Evolutionary conservation across 2,113 vertebrate species (phyloP).

Genomic region (Girardinichthys multiradiatus): DNA sequence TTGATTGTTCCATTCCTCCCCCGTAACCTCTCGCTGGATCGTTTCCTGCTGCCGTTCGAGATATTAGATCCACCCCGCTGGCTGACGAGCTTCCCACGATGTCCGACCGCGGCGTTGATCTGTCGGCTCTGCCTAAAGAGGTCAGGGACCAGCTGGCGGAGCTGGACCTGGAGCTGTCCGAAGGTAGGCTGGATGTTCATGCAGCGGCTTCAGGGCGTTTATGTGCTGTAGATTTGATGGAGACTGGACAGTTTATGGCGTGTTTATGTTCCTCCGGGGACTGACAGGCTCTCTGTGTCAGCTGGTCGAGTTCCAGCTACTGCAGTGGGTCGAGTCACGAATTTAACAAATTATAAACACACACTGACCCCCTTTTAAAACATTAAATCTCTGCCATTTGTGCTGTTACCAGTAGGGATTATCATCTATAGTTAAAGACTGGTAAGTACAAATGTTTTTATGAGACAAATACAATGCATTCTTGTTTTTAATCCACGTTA

Average conservation of each 20-base stretch:
- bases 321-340: conserved; percentile 56
- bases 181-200: conserved; percentile 79
- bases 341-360: conserved; percentile 40
- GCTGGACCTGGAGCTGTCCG: conserved; percentile 96
- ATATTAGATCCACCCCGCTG: conserved; percentile 32
- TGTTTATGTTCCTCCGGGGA: conserved; percentile 5
- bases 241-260: not conserved
- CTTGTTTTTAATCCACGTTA: not conserved
- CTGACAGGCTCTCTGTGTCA: conserved; percentile 22
- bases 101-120: conserved; percentile 86
- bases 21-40: conserved; percentile 45
- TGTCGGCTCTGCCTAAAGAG: conserved; percentile 86
- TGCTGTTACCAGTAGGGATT: not conserved
- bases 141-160: conserved; percentile 94
- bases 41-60: conserved; percentile 15
- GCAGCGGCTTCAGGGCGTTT: not conserved
- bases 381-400: conserved; percentile 7
- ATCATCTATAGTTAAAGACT: not conserved
- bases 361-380: conserved; percentile 61
- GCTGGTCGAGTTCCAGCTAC: conserved; percentile 34
- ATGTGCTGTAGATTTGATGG: not conserved
- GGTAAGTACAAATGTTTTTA: not conserved
- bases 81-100: conserved; percentile 70
- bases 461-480: not conserved
- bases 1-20: conserved; percentile 11